These are phyloP conservation scores for Manis javanica DNA, from an alignment of 2,797 vertebrate genomes.

Conservation along the genomic window DNA sequence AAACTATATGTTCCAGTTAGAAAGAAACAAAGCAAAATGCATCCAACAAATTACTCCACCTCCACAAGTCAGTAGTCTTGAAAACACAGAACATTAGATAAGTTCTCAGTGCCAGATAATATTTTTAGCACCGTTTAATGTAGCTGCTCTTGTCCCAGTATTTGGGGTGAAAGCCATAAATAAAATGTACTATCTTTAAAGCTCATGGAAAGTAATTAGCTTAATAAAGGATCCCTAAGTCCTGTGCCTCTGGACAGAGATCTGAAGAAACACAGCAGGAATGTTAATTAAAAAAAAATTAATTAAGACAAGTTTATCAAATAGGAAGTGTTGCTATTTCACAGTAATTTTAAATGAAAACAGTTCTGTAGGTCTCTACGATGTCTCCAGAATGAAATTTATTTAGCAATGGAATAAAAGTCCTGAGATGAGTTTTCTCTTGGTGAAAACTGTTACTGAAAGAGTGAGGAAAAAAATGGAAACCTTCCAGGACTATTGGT, in stretches of 20 bases:
- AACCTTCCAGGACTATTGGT: background rate
- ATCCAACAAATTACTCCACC: background rate
- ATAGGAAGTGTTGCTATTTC: background rate
- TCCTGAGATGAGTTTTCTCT: background rate
- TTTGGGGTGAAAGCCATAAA: background rate
- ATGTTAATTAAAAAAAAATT: background rate
- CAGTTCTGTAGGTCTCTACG: background rate
- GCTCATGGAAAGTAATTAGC: background rate
- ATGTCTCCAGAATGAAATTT: background rate
- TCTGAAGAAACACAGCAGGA: constrained; percentile 7
- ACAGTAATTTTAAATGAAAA: background rate
- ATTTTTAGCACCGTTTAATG: background rate
- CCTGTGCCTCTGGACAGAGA: background rate
- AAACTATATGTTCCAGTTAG: background rate
- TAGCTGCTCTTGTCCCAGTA: background rate
- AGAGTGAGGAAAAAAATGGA: background rate
- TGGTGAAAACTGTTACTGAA: background rate
- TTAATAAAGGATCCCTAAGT: constrained; percentile 16
- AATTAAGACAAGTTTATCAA: constrained; percentile 28
- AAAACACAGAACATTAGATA: background rate
- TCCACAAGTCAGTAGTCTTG: background rate
- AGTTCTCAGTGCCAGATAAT: background rate
- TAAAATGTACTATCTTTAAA: background rate
- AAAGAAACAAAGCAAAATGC: constrained; percentile 11
- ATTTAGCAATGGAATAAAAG: background rate